Percentiles rank a stretch among this genome's conserved stretches.
phyloP scores from a whole-genome alignment of 2,113 vertebrate genomes.

The Struthidea cinerea region DNA sequence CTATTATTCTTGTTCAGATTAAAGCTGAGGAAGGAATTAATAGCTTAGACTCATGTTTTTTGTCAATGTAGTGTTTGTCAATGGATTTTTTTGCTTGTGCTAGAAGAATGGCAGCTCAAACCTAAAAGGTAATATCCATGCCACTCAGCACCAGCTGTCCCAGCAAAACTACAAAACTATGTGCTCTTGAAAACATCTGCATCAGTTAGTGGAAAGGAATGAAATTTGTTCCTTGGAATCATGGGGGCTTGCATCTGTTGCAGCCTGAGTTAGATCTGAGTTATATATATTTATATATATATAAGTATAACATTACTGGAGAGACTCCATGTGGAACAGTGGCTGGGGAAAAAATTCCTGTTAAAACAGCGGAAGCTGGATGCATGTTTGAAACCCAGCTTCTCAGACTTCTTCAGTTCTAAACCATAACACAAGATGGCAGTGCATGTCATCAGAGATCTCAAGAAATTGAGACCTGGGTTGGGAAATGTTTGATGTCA shows the following conservation, averaged over 20 bases:
- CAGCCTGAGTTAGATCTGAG: background rate
- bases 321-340: background rate
- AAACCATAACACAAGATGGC: conserved; percentile 27
- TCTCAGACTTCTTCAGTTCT: background rate
- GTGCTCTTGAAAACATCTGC: background rate
- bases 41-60: background rate
- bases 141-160: background rate
- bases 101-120: background rate
- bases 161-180: background rate
- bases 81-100: background rate
- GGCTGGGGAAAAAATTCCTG: no score
- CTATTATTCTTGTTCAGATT: background rate
- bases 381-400: background rate
- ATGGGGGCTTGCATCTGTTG: background rate
- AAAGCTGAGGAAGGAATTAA: background rate
- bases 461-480: background rate
- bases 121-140: background rate
- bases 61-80: background rate
- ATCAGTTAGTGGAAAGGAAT: background rate
- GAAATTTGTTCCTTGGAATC: background rate
- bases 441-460: background rate
- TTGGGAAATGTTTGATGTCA: background rate
- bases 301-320: background rate
- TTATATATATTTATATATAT: background rate
- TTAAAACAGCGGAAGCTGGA: background rate